These are phyloP conservation scores for Otus sunia DNA, from an alignment of 2,113 vertebrate species.

Conservation along the genomic window DNA sequence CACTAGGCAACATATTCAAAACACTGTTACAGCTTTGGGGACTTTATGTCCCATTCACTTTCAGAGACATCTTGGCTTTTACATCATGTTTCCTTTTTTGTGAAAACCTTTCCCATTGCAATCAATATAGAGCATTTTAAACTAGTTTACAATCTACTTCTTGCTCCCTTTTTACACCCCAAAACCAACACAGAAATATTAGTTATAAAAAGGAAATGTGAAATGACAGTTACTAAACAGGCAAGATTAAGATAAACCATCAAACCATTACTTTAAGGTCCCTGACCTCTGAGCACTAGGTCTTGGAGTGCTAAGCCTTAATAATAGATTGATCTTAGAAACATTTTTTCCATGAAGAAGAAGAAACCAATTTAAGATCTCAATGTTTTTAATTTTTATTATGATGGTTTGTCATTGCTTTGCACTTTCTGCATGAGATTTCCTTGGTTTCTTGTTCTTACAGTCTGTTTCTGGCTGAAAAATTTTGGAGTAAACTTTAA, in stretches of 20 bases:
- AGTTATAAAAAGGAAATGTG: not conserved
- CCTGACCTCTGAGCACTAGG: not conserved
- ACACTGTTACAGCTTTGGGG: not conserved
- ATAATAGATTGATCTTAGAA: not conserved
- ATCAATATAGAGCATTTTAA: not conserved
- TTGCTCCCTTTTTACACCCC: not conserved
- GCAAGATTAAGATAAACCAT: not conserved
- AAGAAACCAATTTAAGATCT: not conserved
- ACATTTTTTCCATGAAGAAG: not conserved
- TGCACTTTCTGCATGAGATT: not conserved
- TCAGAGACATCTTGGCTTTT: not conserved
- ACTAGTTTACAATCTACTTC: not conserved
- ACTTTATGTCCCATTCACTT: not conserved
- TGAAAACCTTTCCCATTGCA: not conserved
- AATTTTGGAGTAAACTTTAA: not conserved
- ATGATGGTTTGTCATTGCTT: not conserved
- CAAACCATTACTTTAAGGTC: not conserved
- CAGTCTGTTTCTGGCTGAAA: not conserved
- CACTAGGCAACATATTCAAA: not conserved
- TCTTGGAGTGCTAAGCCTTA: not conserved
- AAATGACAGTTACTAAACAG: not conserved
- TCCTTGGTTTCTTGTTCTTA: not conserved
- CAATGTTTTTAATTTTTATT: not conserved
- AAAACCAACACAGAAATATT: not conserved
- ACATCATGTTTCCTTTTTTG: not conserved